Base-by-base conservation (phyloP, 2,797 vertebrate species). In the Siniperca obscura region DNA sequence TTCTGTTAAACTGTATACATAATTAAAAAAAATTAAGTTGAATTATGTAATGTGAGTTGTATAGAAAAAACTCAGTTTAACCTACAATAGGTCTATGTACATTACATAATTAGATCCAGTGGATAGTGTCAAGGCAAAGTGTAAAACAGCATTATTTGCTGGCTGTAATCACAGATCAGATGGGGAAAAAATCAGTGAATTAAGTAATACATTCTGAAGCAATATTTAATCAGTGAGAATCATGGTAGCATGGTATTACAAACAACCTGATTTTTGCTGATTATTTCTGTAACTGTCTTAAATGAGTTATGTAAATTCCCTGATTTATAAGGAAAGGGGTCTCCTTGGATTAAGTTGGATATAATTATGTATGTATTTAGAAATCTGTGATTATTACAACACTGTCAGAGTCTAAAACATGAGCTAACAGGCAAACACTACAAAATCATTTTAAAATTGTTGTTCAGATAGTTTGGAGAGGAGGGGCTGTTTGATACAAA, bases 401-500 rank as follows among this genome's bases (percentile, higher is more conserved):
- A 55, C 44, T 76, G 64, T 55, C 57, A 36, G n/a, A 22, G 60
- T 55, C 36, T 71, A 22, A 65, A 81, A 79, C 70, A 75, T 11
- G 8, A 80, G 64, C 73, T 66, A 64, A 65, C 50, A 71, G 50
- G 61, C 42, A 86, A 84, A 85, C 80, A 78, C 40, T 62, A 76
- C 21, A 60, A 78, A 76, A 74, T 25, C 25, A 44, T 19, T 30
- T 30, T 30, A 30, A 30, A 30, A 30, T 30, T 84, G 76, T 82
- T 52, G 21, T 66, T 74, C 48, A 27, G 52, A 80, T 46, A 86
- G 79, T 88, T 86, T 69, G 72, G 60, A 82, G 81, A 74, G 62
- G 64, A 82, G 75, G 78, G 77, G 61, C 73, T 59, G 74, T 74
- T 75, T 83, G 69, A 82, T 79, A 75, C 89, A 92, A 91, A 94